phyloP scores from a whole-genome alignment of 1,140 invertebrate species.

The Limonius californicus region DNA sequence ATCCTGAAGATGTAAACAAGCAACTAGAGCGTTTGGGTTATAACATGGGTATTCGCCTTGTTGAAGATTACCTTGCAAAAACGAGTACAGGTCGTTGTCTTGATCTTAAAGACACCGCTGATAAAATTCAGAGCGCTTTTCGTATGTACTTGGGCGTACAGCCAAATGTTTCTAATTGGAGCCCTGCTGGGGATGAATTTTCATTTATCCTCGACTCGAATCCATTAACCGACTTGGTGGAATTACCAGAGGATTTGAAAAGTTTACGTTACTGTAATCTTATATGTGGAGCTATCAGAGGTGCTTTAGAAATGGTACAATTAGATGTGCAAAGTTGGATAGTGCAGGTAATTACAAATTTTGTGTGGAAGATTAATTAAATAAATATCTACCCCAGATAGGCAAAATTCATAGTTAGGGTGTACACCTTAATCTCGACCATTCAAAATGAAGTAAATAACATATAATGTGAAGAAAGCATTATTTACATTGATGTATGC shows the following conservation, averaged over 20 bases:
- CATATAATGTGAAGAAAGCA: too few species aligned
- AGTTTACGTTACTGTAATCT: constrained; percentile 93
- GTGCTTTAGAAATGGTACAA: constrained; percentile 95
- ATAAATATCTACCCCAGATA: too few species aligned
- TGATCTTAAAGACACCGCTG: constrained; percentile 95
- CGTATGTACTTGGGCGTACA: constrained; percentile 90
- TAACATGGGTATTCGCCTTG: constrained; percentile 95
- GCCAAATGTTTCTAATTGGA: constrained; percentile 91
- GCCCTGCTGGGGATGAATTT: constrained; percentile 91
- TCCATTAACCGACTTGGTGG: constrained; percentile 97
- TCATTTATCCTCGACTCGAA: constrained; percentile 93
- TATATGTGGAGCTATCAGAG: constrained; percentile 88
- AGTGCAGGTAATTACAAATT: constrained; percentile 56
- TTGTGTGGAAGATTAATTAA: constrained; percentile 13
- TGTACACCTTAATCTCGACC: neutral
- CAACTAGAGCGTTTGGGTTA: constrained; percentile 93
- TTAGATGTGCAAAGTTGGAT: constrained; percentile 77
- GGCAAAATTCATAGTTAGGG: too few species aligned
- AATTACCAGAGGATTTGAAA: constrained; percentile 89
- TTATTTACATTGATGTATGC: too few species aligned
- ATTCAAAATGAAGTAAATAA: too few species aligned
- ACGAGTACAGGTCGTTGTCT: constrained; percentile 87
- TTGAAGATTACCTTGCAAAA: constrained; percentile 96
- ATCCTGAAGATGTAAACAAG: constrained; percentile 94
- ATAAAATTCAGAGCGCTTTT: constrained; percentile 84